These are phyloP conservation scores for Danaus melanippus DNA, from an alignment of 1,140 invertebrate species.

Conservation along the genomic window DNA sequence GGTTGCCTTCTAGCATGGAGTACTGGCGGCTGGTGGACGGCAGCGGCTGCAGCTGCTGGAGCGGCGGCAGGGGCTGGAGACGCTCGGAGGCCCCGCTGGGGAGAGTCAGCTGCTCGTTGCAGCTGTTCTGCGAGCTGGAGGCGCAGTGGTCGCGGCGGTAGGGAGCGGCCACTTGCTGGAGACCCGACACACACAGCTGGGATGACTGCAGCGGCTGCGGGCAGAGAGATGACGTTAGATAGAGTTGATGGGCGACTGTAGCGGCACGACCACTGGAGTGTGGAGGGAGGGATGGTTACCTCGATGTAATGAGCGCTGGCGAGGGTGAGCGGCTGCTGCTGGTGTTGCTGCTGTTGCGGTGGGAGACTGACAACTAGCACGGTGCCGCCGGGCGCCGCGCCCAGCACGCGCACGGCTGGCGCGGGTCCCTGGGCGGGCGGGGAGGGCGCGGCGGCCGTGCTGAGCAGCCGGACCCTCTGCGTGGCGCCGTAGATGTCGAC, in stretches of 20 bases:
- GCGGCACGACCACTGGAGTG: no score
- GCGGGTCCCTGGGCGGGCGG: constrained; percentile 40
- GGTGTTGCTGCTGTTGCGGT: constrained; percentile 62
- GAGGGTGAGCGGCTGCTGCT: constrained; percentile 49
- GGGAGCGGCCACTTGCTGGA: constrained; percentile 39
- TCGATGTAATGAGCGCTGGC: constrained; percentile 64
- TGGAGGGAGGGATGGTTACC: constrained; percentile 30
- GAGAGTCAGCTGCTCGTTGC: constrained; percentile 49
- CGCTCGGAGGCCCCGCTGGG: constrained; percentile 48
- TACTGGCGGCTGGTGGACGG: constrained; percentile 43
- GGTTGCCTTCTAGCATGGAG: constrained; percentile 52
- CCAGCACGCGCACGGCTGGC: constrained; percentile 47
- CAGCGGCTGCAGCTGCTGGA: constrained; percentile 35
- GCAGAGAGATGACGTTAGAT: no score
- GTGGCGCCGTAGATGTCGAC: constrained; percentile 97
- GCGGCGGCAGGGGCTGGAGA: constrained; percentile 48
- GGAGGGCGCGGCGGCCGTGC: constrained; percentile 43
- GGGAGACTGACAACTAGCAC: constrained; percentile 87
- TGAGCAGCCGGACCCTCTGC: constrained; percentile 79
- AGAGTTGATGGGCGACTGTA: no score
- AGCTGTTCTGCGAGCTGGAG: constrained; percentile 48
- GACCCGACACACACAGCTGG: constrained; percentile 32
- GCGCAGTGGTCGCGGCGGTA: constrained; percentile 39
- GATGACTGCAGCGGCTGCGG: constrained; percentile 42
- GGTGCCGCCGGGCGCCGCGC: constrained; percentile 77